Conservation (phyloP, 2,797 vertebrate species). For the Peromyscus aztecus region DNA sequence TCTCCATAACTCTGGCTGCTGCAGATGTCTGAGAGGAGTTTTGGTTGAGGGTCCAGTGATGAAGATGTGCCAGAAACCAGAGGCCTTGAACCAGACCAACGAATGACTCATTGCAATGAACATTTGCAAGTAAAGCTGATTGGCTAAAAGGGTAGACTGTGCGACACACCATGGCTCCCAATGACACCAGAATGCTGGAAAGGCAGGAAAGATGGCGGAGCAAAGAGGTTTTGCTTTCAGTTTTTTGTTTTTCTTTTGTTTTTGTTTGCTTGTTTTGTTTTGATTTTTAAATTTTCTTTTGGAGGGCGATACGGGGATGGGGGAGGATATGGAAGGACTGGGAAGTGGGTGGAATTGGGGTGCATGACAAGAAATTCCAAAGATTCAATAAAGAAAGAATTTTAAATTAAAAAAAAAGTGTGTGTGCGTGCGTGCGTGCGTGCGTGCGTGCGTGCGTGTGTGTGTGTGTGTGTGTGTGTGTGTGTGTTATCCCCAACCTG, state of each 20-base stretch:
- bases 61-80: too few relatives aligned
- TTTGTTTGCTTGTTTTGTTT: background rate
- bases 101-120: background rate
- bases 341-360: background rate
- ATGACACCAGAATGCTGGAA: background rate
- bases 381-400: background rate
- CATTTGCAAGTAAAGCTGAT: background rate
- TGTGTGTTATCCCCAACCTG: background rate
- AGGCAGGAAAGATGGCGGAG: background rate
- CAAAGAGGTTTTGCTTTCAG: background rate
- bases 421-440: background rate
- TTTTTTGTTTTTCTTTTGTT: background rate
- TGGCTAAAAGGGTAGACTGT: background rate
- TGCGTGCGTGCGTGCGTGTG: background rate
- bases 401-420: background rate
- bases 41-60: too few relatives aligned
- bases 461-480: background rate
- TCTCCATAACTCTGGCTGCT: too few relatives aligned
- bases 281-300: background rate
- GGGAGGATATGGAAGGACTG: background rate
- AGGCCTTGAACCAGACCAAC: too few relatives aligned
- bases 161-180: background rate
- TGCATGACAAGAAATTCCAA: background rate
- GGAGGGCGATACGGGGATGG: background rate
- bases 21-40: too few relatives aligned